Percentiles rank a stretch among this genome's conserved stretches.
These are phyloP conservation scores for Rutilus rutilus DNA, from an alignment of 2,113 vertebrate species.

Conservation along the genomic window DNA sequence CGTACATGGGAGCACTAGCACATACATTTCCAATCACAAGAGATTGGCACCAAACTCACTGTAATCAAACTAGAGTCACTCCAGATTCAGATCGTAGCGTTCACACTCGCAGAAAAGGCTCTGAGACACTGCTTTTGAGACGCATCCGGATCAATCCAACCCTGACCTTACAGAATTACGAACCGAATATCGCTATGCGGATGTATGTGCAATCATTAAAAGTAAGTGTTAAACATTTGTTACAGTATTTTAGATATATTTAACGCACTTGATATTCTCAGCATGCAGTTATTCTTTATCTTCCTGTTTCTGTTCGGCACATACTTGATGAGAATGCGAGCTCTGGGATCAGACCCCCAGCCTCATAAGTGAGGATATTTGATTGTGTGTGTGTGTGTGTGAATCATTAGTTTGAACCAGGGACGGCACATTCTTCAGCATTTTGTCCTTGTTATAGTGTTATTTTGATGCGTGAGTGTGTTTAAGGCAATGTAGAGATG, in stretches of 20 bases:
- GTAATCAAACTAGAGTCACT: conserved; percentile 7
- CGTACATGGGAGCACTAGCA: not conserved
- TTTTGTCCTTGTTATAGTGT: conserved; percentile 25
- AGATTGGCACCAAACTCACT: not conserved
- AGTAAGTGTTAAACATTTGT: conserved; percentile 73
- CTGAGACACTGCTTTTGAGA: not conserved
- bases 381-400: conserved; percentile 26
- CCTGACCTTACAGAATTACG: not conserved
- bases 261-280: conserved; percentile 57
- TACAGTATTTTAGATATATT: conserved; percentile 72
- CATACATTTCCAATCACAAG: not conserved
- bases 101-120: not conserved
- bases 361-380: not conserved
- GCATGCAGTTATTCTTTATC: conserved; percentile 51
- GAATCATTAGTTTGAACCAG: not conserved
- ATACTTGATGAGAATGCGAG: conserved; percentile 61
- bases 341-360: conserved; percentile 21
- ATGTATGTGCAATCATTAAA: conserved; percentile 87
- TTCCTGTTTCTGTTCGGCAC: conserved; percentile 66
- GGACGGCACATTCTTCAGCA: conserved; percentile 14
- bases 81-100: conserved; percentile 12
- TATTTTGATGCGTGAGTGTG: not conserved
- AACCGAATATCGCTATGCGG: conserved; percentile 53
- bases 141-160: not conserved
- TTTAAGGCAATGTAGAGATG: not conserved